phyloP scores from a whole-genome alignment of 2,888 invertebrate species.

The Cantharis lateralis region DNA sequence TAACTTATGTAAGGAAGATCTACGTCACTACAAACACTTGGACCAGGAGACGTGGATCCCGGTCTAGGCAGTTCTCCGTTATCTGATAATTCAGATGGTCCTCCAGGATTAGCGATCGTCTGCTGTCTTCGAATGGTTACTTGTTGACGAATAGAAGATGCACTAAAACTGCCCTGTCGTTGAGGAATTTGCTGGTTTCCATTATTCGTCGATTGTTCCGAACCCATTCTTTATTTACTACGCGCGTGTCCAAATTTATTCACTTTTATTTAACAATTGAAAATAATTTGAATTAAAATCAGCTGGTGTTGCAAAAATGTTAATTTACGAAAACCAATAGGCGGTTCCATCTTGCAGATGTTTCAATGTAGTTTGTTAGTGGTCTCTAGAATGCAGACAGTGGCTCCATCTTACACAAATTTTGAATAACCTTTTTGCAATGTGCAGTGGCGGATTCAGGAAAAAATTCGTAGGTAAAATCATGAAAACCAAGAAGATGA shows the following conservation, averaged over 20 bases:
- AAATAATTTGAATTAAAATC: neutral
- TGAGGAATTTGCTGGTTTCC: conserved; percentile 33
- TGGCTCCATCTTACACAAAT: neutral
- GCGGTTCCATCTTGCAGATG: too few species aligned
- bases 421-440: neutral
- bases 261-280: neutral
- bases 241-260: neutral
- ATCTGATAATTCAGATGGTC: conserved; percentile 40
- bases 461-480: too few species aligned
- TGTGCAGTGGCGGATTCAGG: neutral
- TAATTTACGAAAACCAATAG: too few species aligned
- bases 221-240: conserved; percentile 48
- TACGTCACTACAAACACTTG: conserved; percentile 86
- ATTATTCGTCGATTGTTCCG: conserved; percentile 52
- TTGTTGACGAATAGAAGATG: conserved; percentile 33
- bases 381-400: neutral
- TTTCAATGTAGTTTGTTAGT: too few species aligned
- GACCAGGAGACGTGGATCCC: conserved; percentile 80
- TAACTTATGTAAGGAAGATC: conserved; percentile 92
- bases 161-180: conserved; percentile 43
- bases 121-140: conserved; percentile 50
- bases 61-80: conserved; percentile 60
- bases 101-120: conserved; percentile 55
- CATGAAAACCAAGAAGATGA: too few species aligned
- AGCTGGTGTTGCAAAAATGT: neutral